These are phyloP conservation scores for Zoanthus sociatus DNA, from an alignment of 92 coral and sea anemone genomes.

Conservation along the genomic window DNA sequence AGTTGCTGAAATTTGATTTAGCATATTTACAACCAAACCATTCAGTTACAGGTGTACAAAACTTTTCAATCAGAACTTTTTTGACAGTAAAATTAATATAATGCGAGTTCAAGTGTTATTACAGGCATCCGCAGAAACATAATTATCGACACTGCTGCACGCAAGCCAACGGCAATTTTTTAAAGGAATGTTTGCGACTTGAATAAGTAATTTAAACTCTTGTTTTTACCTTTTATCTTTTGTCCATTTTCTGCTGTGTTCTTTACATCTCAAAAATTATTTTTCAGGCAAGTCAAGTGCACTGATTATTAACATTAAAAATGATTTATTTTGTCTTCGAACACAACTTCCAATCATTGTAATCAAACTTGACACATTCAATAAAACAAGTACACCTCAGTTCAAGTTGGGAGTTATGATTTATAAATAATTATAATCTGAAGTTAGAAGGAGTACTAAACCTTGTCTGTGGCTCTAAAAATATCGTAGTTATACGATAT, in stretches of 20 bases:
- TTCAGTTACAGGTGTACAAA: background rate
- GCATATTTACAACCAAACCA: background rate
- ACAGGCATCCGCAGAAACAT: background rate
- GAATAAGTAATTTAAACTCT: conserved; percentile 20
- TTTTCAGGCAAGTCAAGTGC: conserved; percentile 18
- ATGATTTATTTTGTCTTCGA: conserved; percentile 4
- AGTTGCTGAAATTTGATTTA: background rate
- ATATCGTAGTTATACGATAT: background rate
- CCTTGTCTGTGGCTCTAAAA: background rate
- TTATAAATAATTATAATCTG: background rate
- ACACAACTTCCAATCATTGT: conserved; percentile 10
- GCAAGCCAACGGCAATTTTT: background rate
- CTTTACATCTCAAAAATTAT: conserved; percentile 4
- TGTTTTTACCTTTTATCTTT: conserved; percentile 23
- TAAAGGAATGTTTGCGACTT: conserved; percentile 3
- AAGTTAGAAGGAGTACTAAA: background rate
- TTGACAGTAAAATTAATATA: background rate
- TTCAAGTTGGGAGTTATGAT: background rate
- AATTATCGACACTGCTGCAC: background rate
- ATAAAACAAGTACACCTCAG: background rate
- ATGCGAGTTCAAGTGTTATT: background rate
- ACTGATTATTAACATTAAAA: conserved; percentile 14
- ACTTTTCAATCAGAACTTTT: background rate
- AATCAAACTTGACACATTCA: conserved; percentile 13
- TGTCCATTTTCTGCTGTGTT: conserved; percentile 22